Evolutionary conservation across 2,113 vertebrate species (phyloP).

Genomic region (Phyllostomus hastatus): DNA sequence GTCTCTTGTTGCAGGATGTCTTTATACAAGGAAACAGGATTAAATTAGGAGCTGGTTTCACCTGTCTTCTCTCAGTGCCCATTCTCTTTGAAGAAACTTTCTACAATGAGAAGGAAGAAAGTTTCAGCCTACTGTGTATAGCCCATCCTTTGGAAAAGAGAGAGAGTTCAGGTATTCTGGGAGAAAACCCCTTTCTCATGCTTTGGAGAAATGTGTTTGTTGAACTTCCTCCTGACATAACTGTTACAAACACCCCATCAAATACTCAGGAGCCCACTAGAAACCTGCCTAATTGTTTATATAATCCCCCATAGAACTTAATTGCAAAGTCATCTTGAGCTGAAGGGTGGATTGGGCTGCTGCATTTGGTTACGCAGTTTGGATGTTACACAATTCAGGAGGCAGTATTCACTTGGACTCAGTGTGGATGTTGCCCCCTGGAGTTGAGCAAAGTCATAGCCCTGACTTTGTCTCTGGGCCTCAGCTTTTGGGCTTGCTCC

Average conservation of each 20-base stretch:
- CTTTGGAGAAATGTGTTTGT: background rate
- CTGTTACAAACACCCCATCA: background rate
- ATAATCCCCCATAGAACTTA: background rate
- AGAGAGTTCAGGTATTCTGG: constrained; percentile 79
- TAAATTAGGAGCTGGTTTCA: constrained; percentile 87
- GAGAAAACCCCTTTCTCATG: background rate
- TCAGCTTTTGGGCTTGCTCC: background rate
- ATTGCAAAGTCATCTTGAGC: background rate
- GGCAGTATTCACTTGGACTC: fast-evolving
- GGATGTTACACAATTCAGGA: background rate
- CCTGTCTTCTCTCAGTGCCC: constrained; percentile 81
- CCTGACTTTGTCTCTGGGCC: background rate
- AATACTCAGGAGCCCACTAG: background rate
- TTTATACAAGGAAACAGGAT: constrained; percentile 90
- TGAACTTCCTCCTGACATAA: background rate
- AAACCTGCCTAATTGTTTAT: background rate
- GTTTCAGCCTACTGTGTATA: constrained; percentile 94
- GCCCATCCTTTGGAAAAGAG: constrained; percentile 89
- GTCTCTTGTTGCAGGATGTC: constrained; percentile 85
- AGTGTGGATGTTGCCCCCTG: background rate
- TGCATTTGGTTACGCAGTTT: background rate
- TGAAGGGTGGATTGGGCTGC: background rate
- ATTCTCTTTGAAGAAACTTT: constrained; percentile 98
- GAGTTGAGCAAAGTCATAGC: background rate
- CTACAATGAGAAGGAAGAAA: constrained; percentile 97